Evolutionary conservation across 2,797 vertebrate species (phyloP).

Genomic region (Chelonia mydas): DNA sequence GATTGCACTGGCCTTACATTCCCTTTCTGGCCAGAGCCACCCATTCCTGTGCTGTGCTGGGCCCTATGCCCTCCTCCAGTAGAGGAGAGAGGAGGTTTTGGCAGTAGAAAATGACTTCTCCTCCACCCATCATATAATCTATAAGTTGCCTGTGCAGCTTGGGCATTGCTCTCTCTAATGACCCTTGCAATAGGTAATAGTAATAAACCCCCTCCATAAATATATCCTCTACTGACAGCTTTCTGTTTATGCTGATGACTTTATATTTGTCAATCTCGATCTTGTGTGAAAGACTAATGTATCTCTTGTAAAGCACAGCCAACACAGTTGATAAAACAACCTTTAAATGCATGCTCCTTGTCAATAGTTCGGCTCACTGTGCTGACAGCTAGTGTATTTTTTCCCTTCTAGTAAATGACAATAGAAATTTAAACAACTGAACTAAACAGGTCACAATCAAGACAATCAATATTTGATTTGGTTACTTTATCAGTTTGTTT

Average conservation of each 20-base stretch:
- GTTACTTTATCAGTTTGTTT: neutral
- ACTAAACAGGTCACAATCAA: neutral
- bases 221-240: neutral
- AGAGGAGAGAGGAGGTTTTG: neutral
- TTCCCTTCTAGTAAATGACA: neutral
- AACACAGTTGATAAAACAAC: neutral
- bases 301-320: neutral
- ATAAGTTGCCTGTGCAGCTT: neutral
- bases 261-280: neutral
- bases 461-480: neutral
- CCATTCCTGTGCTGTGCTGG: neutral
- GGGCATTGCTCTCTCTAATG: neutral
- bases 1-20: neutral
- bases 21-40: neutral
- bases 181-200: neutral
- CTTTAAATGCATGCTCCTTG: neutral
- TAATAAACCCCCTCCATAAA: neutral
- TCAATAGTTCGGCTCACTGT: neutral
- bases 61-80: neutral
- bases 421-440: neutral
- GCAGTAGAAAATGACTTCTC: neutral
- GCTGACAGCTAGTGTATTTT: constrained; percentile 2
- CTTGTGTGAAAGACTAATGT: neutral
- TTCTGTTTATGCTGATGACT: neutral
- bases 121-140: neutral